phyloP scores from a whole-genome alignment of 2,888 invertebrate genomes.

The Pyrocoelia pectoralis region DNA sequence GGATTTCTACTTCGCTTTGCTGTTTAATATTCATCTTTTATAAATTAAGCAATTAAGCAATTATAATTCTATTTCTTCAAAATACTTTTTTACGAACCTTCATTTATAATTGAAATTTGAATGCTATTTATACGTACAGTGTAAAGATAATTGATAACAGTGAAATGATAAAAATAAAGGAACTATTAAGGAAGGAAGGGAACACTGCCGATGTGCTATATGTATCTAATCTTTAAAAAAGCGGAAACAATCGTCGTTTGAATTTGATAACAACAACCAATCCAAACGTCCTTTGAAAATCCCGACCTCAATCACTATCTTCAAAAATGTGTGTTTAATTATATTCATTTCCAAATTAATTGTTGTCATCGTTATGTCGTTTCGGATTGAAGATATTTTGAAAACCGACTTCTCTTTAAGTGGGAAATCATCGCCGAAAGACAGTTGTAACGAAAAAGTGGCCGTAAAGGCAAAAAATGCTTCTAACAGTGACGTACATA shows the following conservation, averaged over 20 bases:
- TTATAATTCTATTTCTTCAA: too few relatives aligned
- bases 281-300: slow-evolving; percentile 45
- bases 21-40: too few relatives aligned
- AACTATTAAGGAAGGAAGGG: slow-evolving; percentile 39
- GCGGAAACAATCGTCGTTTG: slow-evolving; percentile 48
- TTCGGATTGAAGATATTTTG: slow-evolving; percentile 52
- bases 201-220: slow-evolving; percentile 33
- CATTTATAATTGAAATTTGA: too few relatives aligned
- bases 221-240: slow-evolving; percentile 43
- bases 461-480: not conserved
- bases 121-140: too few relatives aligned
- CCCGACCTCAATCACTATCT: slow-evolving; percentile 48
- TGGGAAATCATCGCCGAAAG: not conserved
- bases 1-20: too few relatives aligned
- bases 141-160: slow-evolving; percentile 6
- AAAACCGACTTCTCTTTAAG: slow-evolving; percentile 37
- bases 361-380: slow-evolving; percentile 43
- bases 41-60: too few relatives aligned
- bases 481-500: slow-evolving; percentile 5
- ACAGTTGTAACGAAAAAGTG: not conserved
- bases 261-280: slow-evolving; percentile 45
- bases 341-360: slow-evolving; percentile 17
- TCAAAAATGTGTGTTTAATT: slow-evolving; percentile 39
- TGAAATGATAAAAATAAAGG: slow-evolving; percentile 14
- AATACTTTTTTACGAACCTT: too few relatives aligned